phyloP scores from a whole-genome alignment of 2,888 invertebrate genomes.

The Scaeva pyrastri region DNA sequence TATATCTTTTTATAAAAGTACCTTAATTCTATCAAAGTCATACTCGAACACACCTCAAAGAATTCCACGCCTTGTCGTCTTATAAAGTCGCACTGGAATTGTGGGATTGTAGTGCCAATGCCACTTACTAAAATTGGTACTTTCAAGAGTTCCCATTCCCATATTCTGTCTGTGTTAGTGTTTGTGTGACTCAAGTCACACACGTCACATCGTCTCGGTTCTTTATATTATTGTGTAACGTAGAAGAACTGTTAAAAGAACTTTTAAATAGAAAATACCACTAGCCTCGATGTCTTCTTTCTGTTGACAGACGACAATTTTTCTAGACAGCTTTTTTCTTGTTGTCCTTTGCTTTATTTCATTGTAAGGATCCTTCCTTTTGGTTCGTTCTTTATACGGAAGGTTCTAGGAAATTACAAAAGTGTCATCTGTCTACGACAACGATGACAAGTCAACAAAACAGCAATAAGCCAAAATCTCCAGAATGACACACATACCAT shows the following conservation, averaged over 20 bases:
- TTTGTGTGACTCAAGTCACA: conserved; percentile 17
- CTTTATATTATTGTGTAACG: conserved; percentile 28
- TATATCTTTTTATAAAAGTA: neutral
- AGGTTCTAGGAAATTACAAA: conserved; percentile 56
- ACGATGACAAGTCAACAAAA: conserved; percentile 40
- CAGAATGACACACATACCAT: neutral
- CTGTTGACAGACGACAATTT: conserved; percentile 21
- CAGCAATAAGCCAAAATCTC: conserved; percentile 54
- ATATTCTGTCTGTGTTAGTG: conserved; percentile 1
- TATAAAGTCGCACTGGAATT: neutral
- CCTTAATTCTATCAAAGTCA: conserved; percentile 35
- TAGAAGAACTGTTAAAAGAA: conserved; percentile 27
- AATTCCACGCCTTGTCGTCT: conserved; percentile 38
- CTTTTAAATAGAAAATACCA: conserved; percentile 22
- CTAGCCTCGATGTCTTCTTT: conserved; percentile 7
- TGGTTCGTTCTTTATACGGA: conserved; percentile 13
- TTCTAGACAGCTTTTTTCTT: conserved; percentile 10
- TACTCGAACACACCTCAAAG: conserved; percentile 39
- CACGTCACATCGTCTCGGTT: conserved; percentile 40
- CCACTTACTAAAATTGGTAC: conserved; percentile 42
- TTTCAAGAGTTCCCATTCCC: too few species aligned
- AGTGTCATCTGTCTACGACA: conserved; percentile 56
- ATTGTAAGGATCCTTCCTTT: neutral
- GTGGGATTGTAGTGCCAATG: conserved; percentile 11
- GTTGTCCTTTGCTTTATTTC: conserved; percentile 1